Evolutionary conservation across 2,113 vertebrate species (phyloP), one percentile per base, ranked within the genome.

Genomic region (Caloenas nicobarica): DNA sequence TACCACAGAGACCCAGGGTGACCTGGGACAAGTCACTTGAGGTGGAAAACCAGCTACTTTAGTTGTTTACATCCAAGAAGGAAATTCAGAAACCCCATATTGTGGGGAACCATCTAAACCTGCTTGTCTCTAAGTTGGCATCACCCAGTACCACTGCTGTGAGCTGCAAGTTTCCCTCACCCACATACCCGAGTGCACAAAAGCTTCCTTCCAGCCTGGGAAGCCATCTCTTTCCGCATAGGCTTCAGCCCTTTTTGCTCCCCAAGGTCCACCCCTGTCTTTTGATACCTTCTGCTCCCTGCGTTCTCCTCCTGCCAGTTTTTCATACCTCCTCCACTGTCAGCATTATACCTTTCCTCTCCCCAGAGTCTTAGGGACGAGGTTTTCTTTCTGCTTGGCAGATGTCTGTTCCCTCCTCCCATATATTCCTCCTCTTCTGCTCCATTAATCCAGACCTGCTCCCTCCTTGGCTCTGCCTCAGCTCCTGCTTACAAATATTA

Each of bases 401-500:
- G 79, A 84, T 72, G 73, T 79, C 73, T 89, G 38, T 84, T 25
- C 36, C 53, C 50, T 93, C 70, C 70, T 95, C 29, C 31, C 1
- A 0, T 62, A 42, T 53, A 74, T 72, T 94, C 57, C 28, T 95
- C 28, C 40, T 87, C 65, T 46, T 86, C 61, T 69, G 72, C 64
- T 88, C 34, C 33, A 57, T 36, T 93, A 86, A 79, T 88, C 74
- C 81, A 93, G 66, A 46, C 36, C 36, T 50, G n/a, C 74, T 91
- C 7, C 1, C 23, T 89, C 56, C 12, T 85, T 85, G 76, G 46
- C 88, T 91, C 42, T 95, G 46, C 61, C 88, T 51, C 85, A 95
- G 70, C 76, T 90, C 33, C 79, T 88, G 68, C 79, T 96, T 94
- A 81, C 85, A 91, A 90, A 88, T 94, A 96, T 88, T 83, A 88